Percentiles rank a stretch among this genome's conserved stretches.
Evolutionary conservation across 2,113 vertebrate genomes (phyloP).

Genomic region (Microcebus ravelobensis): DNA sequence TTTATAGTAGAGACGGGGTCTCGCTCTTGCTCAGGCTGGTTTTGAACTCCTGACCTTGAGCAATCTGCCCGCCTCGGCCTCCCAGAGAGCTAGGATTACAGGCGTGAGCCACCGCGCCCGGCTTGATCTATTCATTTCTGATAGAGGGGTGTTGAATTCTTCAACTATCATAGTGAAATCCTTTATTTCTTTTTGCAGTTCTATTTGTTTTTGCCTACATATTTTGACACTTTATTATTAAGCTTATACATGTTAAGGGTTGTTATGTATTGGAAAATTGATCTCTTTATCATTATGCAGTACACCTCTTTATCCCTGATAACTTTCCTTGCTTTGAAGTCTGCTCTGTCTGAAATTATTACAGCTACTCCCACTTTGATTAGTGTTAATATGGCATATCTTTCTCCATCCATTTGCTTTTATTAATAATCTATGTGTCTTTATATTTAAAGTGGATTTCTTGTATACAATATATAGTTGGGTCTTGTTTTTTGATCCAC

Average conservation of each 20-base stretch:
- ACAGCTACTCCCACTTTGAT: not conserved
- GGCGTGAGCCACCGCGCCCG: no score
- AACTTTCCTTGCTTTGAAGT: not conserved
- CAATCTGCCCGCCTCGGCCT: no score
- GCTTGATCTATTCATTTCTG: no score
- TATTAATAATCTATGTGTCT: not conserved
- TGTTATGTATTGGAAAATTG: not conserved
- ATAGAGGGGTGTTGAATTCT: not conserved
- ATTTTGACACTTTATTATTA: not conserved
- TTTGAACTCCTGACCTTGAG: no score
- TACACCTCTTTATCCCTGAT: not conserved
- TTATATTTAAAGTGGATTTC: not conserved
- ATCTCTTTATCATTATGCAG: not conserved
- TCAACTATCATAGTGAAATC: not conserved
- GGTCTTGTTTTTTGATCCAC: not conserved
- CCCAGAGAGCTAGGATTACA: no score
- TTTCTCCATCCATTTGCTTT: not conserved
- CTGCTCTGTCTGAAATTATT: not conserved
- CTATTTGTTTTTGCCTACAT: not conserved
- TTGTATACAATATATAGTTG: not conserved
- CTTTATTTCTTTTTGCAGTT: not conserved
- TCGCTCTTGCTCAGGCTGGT: no score
- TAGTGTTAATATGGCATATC: not conserved
- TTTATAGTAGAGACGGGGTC: no score
- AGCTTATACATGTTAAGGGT: not conserved